These are phyloP conservation scores for Stenodera caucasica DNA, from an alignment of 2,888 invertebrate genomes.

Conservation along the genomic window DNA sequence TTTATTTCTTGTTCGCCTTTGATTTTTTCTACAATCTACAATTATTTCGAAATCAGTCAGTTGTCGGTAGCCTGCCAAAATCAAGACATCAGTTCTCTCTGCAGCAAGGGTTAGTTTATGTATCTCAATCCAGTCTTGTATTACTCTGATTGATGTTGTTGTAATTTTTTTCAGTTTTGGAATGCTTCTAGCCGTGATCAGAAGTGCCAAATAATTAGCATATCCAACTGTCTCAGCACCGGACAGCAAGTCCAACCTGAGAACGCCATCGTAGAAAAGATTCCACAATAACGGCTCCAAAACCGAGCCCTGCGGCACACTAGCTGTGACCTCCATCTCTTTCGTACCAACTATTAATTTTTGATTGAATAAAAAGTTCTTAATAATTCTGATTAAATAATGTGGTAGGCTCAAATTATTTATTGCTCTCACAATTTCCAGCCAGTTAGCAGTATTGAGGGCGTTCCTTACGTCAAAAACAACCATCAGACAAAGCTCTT, in stretches of 20 bases:
- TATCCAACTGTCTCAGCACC: constrained; percentile 12
- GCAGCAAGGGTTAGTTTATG: constrained; percentile 9
- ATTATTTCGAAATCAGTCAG: constrained; percentile 10
- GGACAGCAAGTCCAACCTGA: constrained; percentile 2
- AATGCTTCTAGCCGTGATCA: too few relatives aligned
- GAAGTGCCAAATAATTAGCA: constrained; percentile 18
- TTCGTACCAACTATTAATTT: too few relatives aligned
- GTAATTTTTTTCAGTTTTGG: too few relatives aligned
- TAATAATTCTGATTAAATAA: too few relatives aligned
- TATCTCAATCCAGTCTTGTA: constrained; percentile 12
- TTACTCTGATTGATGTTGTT: not conserved
- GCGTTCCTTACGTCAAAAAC: constrained; percentile 4
- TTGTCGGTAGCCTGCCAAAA: constrained; percentile 14
- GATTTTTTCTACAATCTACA: constrained; percentile 3
- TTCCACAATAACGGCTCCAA: constrained; percentile 10
- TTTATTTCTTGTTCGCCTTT: constrained; percentile 11
- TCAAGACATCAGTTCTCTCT: constrained; percentile 21
- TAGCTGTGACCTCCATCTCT: too few relatives aligned
- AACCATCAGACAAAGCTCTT: too few relatives aligned
- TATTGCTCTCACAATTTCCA: too few relatives aligned
- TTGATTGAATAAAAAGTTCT: too few relatives aligned
- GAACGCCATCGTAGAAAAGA: constrained; percentile 14
- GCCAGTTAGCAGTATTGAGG: not conserved
- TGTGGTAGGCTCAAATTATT: too few relatives aligned
- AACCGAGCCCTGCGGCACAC: constrained; percentile 21